Percentiles rank a stretch among this genome's conserved stretches.
phyloP scores from a whole-genome alignment of 2,888 invertebrate genomes.

The Euzetes globulus region DNA sequence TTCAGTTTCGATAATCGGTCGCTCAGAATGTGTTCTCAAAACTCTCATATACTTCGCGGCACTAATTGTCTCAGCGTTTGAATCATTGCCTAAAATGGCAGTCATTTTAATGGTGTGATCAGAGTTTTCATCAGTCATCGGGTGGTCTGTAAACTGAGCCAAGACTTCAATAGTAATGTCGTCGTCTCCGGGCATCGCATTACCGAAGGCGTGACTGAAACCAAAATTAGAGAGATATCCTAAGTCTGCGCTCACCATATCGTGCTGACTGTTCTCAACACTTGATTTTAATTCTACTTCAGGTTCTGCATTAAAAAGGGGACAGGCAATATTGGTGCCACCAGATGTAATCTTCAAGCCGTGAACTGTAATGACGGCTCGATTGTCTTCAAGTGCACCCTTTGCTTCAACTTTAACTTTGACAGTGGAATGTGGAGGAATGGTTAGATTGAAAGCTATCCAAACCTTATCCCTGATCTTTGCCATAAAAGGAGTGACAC shows the following conservation, averaged over 20 bases:
- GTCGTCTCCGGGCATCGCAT: constrained; percentile 39
- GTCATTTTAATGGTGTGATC: constrained; percentile 36
- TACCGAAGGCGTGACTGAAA: constrained; percentile 35
- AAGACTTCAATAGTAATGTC: constrained; percentile 40
- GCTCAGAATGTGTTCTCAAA: constrained; percentile 20
- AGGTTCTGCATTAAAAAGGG: constrained; percentile 38
- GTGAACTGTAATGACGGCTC: constrained; percentile 40
- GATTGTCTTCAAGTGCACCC: constrained; percentile 36
- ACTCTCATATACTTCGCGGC: constrained; percentile 37
- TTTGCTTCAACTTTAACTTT: constrained; percentile 37
- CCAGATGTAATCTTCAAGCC: constrained; percentile 39
- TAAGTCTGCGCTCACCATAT: constrained; percentile 38
- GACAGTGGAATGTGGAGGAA: constrained; percentile 39
- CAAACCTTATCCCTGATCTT: constrained; percentile 40
- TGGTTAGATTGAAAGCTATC: constrained; percentile 41
- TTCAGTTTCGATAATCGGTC: constrained; percentile 29
- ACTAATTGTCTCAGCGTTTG: constrained; percentile 7
- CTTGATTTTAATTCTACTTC: constrained; percentile 36
- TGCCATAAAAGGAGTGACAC: background rate
- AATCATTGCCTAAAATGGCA: constrained; percentile 35
- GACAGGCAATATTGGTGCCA: constrained; percentile 41
- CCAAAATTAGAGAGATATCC: constrained; percentile 41
- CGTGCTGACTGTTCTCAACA: constrained; percentile 39
- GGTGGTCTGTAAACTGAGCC: constrained; percentile 41
- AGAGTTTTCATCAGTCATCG: constrained; percentile 37